phyloP scores from a whole-genome alignment of 2,888 invertebrate species.

The Pachydiplax longipennis region DNA sequence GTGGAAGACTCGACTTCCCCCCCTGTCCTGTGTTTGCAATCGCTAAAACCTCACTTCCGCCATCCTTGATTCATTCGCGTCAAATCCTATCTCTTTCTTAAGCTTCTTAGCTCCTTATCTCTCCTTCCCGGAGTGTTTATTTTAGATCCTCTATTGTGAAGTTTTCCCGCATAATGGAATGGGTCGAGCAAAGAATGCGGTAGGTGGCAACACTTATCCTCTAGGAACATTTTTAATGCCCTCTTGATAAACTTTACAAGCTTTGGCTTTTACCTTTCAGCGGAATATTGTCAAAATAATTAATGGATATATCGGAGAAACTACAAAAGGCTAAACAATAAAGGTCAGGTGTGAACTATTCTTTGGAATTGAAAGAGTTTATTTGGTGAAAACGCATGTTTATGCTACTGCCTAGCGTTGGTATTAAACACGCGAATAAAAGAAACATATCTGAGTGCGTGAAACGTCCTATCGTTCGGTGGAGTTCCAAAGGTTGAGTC shows the following conservation, averaged over 20 bases:
- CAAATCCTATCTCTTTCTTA: slow-evolving; percentile 1
- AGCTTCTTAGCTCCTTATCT: neutral
- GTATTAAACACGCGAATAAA: too few species aligned
- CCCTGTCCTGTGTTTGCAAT: neutral
- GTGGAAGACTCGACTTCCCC: neutral
- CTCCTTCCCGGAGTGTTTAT: neutral
- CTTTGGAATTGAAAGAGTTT: too few species aligned
- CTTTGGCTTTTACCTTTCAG: neutral
- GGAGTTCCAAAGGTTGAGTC: too few species aligned
- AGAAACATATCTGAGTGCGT: too few species aligned
- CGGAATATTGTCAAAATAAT: neutral
- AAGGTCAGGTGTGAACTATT: too few species aligned
- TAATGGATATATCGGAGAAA: neutral
- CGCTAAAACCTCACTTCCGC: neutral
- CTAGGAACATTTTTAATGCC: neutral
- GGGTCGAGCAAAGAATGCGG: neutral
- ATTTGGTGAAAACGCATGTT: too few species aligned
- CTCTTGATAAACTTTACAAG: neutral
- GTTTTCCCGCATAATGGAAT: neutral
- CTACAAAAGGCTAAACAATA: neutral
- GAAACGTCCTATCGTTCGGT: too few species aligned
- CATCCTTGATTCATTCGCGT: slow-evolving; percentile 13
- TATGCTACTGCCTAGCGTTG: too few species aligned
- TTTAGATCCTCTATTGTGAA: neutral
- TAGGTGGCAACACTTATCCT: neutral